These are phyloP conservation scores for Druon quercuslanigerum DNA, from an alignment of 1,140 invertebrate genomes.

Conservation along the genomic window DNA sequence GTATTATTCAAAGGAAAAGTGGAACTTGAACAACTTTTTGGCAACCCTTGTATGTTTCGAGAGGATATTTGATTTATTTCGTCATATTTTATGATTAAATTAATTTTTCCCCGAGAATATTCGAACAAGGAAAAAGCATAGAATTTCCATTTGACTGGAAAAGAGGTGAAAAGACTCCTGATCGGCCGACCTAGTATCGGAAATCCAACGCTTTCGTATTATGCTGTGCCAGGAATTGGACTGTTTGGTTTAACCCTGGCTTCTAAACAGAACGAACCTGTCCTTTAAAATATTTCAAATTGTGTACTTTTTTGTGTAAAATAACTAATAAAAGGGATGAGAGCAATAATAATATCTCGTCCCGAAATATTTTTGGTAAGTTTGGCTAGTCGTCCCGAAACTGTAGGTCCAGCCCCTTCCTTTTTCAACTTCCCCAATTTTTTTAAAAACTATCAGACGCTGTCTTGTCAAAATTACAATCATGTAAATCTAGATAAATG, in stretches of 20 bases:
- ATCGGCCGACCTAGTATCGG: constrained; percentile 45
- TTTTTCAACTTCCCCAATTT: too few species aligned
- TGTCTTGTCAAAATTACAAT: too few species aligned
- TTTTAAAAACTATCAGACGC: too few species aligned
- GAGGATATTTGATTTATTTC: too few species aligned
- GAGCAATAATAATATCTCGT: not conserved
- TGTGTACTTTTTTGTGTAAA: not conserved
- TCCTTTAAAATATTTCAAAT: not conserved
- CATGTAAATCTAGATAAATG: too few species aligned
- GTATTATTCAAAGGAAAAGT: too few species aligned
- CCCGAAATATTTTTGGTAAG: too few species aligned
- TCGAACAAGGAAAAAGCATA: not conserved
- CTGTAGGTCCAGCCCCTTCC: too few species aligned
- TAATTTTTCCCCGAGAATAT: not conserved
- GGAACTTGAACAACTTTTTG: too few species aligned
- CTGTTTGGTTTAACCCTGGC: not conserved
- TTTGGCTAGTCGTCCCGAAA: too few species aligned
- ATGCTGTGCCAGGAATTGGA: constrained; percentile 14
- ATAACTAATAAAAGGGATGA: not conserved
- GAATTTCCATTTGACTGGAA: not conserved
- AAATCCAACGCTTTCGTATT: constrained; percentile 47
- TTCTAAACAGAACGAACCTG: not conserved
- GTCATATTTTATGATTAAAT: not conserved
- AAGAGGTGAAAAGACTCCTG: constrained; percentile 29
- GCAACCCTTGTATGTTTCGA: too few species aligned